Percentiles rank a stretch among this genome's conserved stretches.
Evolutionary conservation across 1,140 invertebrate species (phyloP).

Genomic region (Hestina assimilis): DNA sequence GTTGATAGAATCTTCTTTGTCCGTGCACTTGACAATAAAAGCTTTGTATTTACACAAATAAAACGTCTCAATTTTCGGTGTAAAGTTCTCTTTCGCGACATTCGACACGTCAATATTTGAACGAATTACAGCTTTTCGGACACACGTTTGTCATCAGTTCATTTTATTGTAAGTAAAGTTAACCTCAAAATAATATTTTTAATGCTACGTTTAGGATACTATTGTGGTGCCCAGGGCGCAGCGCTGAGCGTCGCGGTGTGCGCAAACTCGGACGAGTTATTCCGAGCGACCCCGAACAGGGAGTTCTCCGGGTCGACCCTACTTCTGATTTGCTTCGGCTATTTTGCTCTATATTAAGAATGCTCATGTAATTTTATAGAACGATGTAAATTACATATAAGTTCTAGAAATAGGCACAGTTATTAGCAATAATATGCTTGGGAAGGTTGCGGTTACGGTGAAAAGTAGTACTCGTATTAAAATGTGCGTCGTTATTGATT

Average conservation of each 20-base stretch:
- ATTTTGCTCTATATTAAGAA: slow-evolving; percentile 3
- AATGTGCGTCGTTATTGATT: neutral
- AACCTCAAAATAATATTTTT: slow-evolving; percentile 77
- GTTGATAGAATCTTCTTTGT: slow-evolving; percentile 67
- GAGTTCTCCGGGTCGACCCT: slow-evolving; percentile 11
- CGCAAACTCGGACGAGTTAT: slow-evolving; percentile 54
- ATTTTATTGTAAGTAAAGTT: slow-evolving; percentile 53
- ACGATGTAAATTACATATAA: too few species aligned
- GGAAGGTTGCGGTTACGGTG: too few species aligned
- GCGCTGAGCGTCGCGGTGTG: slow-evolving; percentile 33
- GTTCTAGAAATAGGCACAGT: neutral
- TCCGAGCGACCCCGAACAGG: slow-evolving; percentile 28
- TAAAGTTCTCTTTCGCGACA: slow-evolving; percentile 70
- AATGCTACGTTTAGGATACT: slow-evolving; percentile 66
- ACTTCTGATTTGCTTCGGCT: slow-evolving; percentile 3
- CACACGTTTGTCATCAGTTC: slow-evolving; percentile 44
- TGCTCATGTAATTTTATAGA: too few species aligned
- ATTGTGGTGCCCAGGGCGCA: slow-evolving; percentile 60
- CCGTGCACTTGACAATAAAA: slow-evolving; percentile 75
- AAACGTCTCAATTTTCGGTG: slow-evolving; percentile 71
- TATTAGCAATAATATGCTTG: neutral
- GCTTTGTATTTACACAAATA: slow-evolving; percentile 78
- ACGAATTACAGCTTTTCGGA: slow-evolving; percentile 34
- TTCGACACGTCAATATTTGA: slow-evolving; percentile 58
- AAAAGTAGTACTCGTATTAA: neutral